phyloP scores from a whole-genome alignment of 2,888 invertebrate genomes.

The Yponomeuta cagnagella region DNA sequence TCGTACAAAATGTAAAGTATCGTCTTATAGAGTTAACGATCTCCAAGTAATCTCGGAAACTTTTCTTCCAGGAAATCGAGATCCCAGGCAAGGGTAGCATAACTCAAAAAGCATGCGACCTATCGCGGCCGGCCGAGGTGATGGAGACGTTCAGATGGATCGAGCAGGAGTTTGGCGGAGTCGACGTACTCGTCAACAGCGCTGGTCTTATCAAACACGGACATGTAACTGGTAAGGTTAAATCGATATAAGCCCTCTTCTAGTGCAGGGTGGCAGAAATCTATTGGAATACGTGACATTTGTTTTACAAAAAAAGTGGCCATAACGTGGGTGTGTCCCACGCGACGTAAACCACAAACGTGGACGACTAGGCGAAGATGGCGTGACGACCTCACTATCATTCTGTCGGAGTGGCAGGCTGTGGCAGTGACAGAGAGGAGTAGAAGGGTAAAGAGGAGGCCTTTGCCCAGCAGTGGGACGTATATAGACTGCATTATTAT shows the following conservation, averaged over 20 bases:
- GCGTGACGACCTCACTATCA: too few relatives aligned
- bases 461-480: too few relatives aligned
- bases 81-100: conserved; percentile 33
- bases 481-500: too few relatives aligned
- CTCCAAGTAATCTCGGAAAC: background rate
- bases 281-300: too few relatives aligned
- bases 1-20: too few relatives aligned
- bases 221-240: conserved; percentile 31
- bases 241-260: too few relatives aligned
- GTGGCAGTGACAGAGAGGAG: too few relatives aligned
- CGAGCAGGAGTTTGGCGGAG: conserved; percentile 35
- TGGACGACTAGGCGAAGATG: too few relatives aligned
- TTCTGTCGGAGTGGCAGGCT: too few relatives aligned
- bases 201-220: conserved; percentile 36
- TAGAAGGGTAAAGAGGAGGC: too few relatives aligned
- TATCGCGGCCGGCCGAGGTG: conserved; percentile 30
- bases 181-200: conserved; percentile 46
- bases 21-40: background rate
- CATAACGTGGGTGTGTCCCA: background rate
- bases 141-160: conserved; percentile 35
- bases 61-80: background rate
- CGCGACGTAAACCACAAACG: too few relatives aligned
- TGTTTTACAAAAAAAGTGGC: background rate
- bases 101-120: conserved; percentile 34
- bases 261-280: too few relatives aligned